These are phyloP conservation scores for Minunthozetes semirufus DNA, from an alignment of 2,888 invertebrate species.

Conservation along the genomic window DNA sequence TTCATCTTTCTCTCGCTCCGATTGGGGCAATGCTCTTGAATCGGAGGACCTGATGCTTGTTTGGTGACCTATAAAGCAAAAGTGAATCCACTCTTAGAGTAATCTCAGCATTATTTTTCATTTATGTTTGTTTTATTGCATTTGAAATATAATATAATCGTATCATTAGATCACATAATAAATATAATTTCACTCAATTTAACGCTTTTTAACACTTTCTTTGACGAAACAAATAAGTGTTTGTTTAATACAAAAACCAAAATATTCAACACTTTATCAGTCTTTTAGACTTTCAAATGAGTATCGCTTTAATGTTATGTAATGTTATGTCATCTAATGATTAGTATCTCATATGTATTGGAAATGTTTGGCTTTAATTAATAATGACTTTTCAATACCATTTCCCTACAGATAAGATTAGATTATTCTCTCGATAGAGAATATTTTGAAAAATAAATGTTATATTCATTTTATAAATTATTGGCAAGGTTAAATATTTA, in stretches of 20 bases:
- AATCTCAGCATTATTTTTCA: not conserved
- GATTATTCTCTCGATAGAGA: no score
- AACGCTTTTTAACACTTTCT: not conserved
- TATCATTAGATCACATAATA: not conserved
- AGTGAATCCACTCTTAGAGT: not conserved
- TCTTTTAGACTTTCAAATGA: no score
- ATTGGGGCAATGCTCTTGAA: constrained; percentile 1
- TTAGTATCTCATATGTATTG: no score
- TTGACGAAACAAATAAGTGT: not conserved
- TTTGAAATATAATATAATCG: not conserved
- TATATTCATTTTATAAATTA: no score
- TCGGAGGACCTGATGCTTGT: not conserved
- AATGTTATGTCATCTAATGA: no score
- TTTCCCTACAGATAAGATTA: no score
- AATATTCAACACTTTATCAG: not conserved
- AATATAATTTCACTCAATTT: not conserved
- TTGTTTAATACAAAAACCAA: not conserved
- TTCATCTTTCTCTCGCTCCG: not conserved
- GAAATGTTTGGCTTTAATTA: no score
- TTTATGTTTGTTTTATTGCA: not conserved
- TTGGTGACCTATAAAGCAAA: constrained; percentile 3
- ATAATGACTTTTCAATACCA: no score
- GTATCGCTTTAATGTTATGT: no score
- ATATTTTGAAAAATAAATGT: no score
- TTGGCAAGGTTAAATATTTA: no score